Percentiles rank a stretch among this genome's conserved stretches.
phyloP scores from a whole-genome alignment of 1,140 invertebrate species.

The Apis dorsata region DNA sequence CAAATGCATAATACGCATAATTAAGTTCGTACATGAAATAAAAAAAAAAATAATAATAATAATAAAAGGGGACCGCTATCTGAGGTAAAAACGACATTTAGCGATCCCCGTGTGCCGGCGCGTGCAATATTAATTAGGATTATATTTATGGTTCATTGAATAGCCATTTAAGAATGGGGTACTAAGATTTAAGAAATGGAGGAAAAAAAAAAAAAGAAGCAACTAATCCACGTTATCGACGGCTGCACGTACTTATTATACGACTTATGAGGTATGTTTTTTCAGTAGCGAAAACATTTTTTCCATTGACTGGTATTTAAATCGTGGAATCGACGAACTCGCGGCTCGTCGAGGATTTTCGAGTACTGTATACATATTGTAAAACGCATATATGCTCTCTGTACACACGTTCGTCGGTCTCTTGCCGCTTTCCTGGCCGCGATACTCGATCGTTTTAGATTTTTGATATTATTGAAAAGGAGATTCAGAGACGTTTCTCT shows the following conservation, averaged over 20 bases:
- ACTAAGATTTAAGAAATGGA: slow-evolving; percentile 61
- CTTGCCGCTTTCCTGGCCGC: slow-evolving; percentile 19
- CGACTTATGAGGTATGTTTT: background rate
- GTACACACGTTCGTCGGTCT: slow-evolving; percentile 32
- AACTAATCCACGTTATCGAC: slow-evolving; percentile 30
- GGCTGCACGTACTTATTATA: slow-evolving; percentile 31
- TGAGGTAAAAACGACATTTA: background rate
- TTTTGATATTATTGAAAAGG: slow-evolving; percentile 32
- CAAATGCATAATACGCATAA: slow-evolving; percentile 46
- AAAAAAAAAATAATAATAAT: background rate
- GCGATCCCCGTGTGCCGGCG: slow-evolving; percentile 71
- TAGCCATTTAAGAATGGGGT: slow-evolving; percentile 60
- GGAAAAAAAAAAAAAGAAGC: slow-evolving; percentile 21
- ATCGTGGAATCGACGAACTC: slow-evolving; percentile 1
- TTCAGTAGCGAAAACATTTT: slow-evolving; percentile 34
- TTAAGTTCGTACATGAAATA: slow-evolving; percentile 34
- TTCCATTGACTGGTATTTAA: slow-evolving; percentile 22
- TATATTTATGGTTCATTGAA: slow-evolving; percentile 46
- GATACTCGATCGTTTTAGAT: slow-evolving; percentile 36
- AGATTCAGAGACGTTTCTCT: slow-evolving; percentile 14
- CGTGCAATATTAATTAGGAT: slow-evolving; percentile 78
- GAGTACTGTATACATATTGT: slow-evolving; percentile 45
- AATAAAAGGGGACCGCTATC: slow-evolving; percentile 7
- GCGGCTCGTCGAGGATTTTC: slow-evolving; percentile 20
- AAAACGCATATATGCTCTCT: slow-evolving; percentile 32